Conservation (phyloP, 2,797 vertebrate genomes). For the Coregonus suidteri region DNA sequence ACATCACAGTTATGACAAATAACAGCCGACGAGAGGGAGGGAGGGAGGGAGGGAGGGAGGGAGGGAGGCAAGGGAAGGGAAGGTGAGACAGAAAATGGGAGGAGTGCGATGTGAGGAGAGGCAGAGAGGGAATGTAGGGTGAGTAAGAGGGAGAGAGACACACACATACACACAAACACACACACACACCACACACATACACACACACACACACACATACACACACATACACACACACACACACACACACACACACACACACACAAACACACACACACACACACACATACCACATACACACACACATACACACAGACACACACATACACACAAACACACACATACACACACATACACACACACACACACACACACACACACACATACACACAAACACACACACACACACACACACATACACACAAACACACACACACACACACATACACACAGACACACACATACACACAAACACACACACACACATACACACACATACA, state of each 20-base stretch:
- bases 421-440: neutral
- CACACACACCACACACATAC: neutral
- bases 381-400: too few relatives aligned
- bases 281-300: constrained; percentile 47
- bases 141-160: neutral
- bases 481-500: too few relatives aligned
- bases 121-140: too few relatives aligned
- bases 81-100: too few relatives aligned
- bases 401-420: too few relatives aligned
- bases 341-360: neutral
- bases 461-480: too few relatives aligned
- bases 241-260: too few relatives aligned
- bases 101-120: neutral
- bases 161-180: too few relatives aligned
- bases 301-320: neutral
- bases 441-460: neutral
- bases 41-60: neutral
- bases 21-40: too few relatives aligned
- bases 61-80: neutral
- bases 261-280: too few relatives aligned
- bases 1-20: neutral
- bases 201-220: neutral
- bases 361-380: neutral
- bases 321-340: neutral
- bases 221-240: neutral